Evolutionary conservation across 2,113 vertebrate species (phyloP), one percentile per base, ranked within the genome.

Genomic region (Notiomystis cincta): DNA sequence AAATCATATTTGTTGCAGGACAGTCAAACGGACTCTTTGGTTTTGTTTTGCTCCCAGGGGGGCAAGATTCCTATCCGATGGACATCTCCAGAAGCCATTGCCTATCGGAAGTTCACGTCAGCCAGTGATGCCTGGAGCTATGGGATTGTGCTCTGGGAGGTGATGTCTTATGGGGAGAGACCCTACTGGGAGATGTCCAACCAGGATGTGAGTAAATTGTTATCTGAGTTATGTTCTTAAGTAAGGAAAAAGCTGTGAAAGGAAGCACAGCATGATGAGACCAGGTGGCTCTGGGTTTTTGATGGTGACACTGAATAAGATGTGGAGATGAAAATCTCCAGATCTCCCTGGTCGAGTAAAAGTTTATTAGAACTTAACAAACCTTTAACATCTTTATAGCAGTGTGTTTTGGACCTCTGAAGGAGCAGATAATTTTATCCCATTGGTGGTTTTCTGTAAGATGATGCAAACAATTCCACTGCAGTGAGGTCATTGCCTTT

Each of bases 131-230:
- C 99, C 2, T 99, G 99, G 99, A 99, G 99, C 97, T 99, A 99
- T 1, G 99, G 99, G 69, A 99, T 99, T 75, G 99, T 99, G 66
- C 98, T 99, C 57, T 99, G 99, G 99, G 99, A 99, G 96, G 99
- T 99, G 97, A 99, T 99, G 99, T 99, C 99, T 25, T 99, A 99
- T 14, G 99, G 99, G 89, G 99, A 99, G 91, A 98, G 99, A 89
- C 99, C 99, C 65, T 99, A 99, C 97, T 99, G 99, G 99, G 99
- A 99, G 96, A 99, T 99, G 99, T 99, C 99, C 97, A 99, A 99
- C 98, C 99, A 99, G 97, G 99, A 99, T 96, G 99, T 99, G 96
- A 99, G 99, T 99, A 95, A 71, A 62, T 71, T 93, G 37, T 64
- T 81, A 44, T 33, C 84, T 92, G 76, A 95, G 65, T 91, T 95